Evolutionary conservation across 2,113 vertebrate genomes (phyloP).

Genomic region (Corythornis vintsioides): DNA sequence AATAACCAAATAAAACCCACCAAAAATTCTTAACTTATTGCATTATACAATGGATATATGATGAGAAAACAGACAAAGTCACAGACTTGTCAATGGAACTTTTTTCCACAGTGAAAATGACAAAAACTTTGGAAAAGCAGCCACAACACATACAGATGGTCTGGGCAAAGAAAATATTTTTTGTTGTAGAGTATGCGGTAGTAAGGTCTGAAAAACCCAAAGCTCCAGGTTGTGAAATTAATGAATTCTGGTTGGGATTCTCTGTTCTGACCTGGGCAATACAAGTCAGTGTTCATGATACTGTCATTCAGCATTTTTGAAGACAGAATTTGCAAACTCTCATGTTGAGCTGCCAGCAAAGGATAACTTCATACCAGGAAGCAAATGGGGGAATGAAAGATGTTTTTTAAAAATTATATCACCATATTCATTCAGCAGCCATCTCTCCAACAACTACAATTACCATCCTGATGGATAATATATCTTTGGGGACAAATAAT

Average conservation of each 20-base stretch:
- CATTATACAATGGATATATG: background rate
- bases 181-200: background rate
- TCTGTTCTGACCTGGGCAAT: background rate
- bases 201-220: background rate
- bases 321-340: background rate
- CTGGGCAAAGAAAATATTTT: background rate
- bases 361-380: background rate
- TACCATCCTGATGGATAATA: background rate
- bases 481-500: background rate
- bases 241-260: background rate
- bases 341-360: background rate
- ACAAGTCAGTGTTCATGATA: background rate
- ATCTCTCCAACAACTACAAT: conserved; percentile 28
- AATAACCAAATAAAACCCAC: background rate
- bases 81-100: background rate
- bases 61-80: background rate
- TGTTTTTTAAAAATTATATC: background rate
- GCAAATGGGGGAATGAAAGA: background rate
- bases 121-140: background rate
- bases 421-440: conserved; percentile 47
- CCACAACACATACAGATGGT: background rate
- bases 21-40: background rate
- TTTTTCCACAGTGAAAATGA: background rate
- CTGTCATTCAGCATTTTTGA: background rate
- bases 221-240: background rate